Evolutionary conservation across 2,797 vertebrate species (phyloP), one percentile per base, ranked within the genome.

Genomic region (Aldrovandia affinis): DNA sequence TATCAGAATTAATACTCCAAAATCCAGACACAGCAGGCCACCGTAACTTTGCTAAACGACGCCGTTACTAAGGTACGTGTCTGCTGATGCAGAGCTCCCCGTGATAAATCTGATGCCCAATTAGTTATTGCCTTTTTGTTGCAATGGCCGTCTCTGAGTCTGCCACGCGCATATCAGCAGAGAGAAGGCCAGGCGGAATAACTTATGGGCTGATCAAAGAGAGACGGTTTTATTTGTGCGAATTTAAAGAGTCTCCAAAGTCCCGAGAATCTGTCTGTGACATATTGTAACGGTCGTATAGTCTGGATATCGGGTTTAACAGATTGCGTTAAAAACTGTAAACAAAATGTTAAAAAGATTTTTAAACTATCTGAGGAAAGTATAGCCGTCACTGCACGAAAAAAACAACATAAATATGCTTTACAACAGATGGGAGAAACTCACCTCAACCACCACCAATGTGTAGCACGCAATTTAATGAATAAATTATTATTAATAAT

Each of bases 111-210:
- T 15, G 68, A 73, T 22, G 10, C 12, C 36, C 5, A 3, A 4
- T 33, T 33, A 42, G 5, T 33, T 33, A 42, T 73, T 73, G 30
- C 61, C 61, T 28, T 63, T 2, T 70, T 30, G 15, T 9, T 28
- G 33, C 8, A 5, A 8, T 28, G 28, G 63, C n/a, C n/a, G n/a
- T n/a, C n/a, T n/a, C n/a, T n/a, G n/a, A 65, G 25, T 65, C 18
- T 33, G 6, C 12, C 63, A 65, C 9, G 63, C 63, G 8, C 9
- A 14, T 8, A 83, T 80, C 36, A 59, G 44, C 22, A 61, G 63
- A 81, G 75, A 59, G 82, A 82, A 61, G 73, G 50, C 14, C 36
- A 42, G 70, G 28, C 50, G 65, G 9, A 84, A 22, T 61, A 22
- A 61, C 28, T 65, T 25, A 28, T 7, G 1, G n/a, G n/a, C 63